Conservation (phyloP, 2,113 vertebrate species). For the Prionailurus bengalensis region DNA sequence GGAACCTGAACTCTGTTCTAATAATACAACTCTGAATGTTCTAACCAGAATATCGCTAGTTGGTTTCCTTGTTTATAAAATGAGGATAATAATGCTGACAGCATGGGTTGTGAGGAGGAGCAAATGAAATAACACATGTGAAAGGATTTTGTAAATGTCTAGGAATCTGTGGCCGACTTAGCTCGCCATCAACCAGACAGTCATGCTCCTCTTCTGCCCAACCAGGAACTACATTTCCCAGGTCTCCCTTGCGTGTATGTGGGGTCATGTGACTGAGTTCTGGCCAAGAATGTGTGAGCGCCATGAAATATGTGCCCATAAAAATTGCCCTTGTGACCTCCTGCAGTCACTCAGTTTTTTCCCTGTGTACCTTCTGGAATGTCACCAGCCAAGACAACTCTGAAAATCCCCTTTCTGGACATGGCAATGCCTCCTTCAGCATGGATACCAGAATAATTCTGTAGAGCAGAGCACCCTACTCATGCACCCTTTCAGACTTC, state of each 20-base stretch:
- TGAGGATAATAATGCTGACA: background rate
- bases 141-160: background rate
- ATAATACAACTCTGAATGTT: background rate
- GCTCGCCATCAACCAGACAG: background rate
- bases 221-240: background rate
- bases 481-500: background rate
- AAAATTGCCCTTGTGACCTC: background rate
- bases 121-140: background rate
- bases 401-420: background rate
- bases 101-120: background rate
- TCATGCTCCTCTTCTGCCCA: background rate
- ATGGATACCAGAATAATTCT: background rate
- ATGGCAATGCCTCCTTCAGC: background rate
- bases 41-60: background rate
- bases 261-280: background rate
- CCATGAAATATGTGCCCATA: background rate
- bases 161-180: background rate
- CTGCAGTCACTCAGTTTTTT: background rate
- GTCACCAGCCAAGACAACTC: background rate
- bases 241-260: background rate
- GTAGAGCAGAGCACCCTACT: background rate
- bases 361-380: background rate
- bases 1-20: background rate
- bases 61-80: background rate
- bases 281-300: background rate